Conservation (phyloP, 2,113 vertebrate genomes). For the Megaceryle torquata region DNA sequence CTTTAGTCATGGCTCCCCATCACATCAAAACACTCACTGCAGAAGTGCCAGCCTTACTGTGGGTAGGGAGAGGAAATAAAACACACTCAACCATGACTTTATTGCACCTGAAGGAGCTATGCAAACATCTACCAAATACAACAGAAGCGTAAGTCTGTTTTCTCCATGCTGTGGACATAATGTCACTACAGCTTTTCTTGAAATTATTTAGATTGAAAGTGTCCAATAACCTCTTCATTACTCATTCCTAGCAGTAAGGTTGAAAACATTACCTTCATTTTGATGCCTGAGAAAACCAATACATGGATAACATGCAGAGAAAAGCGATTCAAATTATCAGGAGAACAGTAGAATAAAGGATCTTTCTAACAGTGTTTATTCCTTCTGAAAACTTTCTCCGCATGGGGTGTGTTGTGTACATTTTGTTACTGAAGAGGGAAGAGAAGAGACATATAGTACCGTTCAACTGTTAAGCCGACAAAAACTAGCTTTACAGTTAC, state of each 20-base stretch:
- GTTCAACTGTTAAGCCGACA: background rate
- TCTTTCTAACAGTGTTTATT: background rate
- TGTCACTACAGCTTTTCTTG: background rate
- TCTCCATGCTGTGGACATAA: background rate
- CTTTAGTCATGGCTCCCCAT: background rate
- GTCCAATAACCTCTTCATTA: background rate
- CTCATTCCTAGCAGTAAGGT: background rate
- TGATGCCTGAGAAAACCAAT: background rate
- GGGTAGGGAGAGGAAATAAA: background rate
- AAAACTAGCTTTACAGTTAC: background rate
- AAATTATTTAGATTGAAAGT: background rate
- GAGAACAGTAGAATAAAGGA: background rate
- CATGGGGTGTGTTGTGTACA: rapidly evolving
- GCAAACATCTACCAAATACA: background rate
- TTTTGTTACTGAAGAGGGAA: background rate
- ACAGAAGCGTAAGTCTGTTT: background rate
- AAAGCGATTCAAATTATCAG: background rate
- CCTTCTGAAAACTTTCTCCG: background rate
- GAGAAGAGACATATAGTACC: background rate
- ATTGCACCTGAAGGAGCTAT: background rate
- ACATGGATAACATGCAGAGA: background rate
- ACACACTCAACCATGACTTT: background rate
- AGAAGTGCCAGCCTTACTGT: background rate
- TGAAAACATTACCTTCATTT: background rate
- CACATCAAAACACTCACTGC: background rate